Percentiles rank a stretch among this genome's conserved stretches.
These are phyloP conservation scores for Branchellion lobata DNA, from an alignment of 2,888 invertebrate genomes.

Conservation along the genomic window DNA sequence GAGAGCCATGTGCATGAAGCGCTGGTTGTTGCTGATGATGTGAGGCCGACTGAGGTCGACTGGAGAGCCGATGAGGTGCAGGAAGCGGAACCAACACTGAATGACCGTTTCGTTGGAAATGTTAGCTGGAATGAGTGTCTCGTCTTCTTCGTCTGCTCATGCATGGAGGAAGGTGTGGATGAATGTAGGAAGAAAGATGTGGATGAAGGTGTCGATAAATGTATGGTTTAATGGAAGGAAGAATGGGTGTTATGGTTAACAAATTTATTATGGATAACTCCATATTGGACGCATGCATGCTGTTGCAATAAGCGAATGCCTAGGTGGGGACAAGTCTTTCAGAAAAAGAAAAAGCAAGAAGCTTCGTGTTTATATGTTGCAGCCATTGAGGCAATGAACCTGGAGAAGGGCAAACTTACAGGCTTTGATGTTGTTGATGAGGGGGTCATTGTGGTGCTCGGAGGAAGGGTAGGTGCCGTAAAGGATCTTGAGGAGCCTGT, in stretches of 20 bases:
- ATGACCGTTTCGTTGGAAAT: constrained; percentile 84
- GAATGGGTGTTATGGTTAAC: not conserved
- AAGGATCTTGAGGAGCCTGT: constrained; percentile 78
- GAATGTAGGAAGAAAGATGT: too few relatives aligned
- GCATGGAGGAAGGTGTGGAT: too few relatives aligned
- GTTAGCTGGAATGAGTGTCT: constrained; percentile 71
- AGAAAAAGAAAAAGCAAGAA: too few relatives aligned
- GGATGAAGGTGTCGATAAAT: too few relatives aligned
- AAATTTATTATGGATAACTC: not conserved
- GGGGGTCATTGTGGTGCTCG: not conserved
- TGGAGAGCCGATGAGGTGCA: constrained; percentile 91
- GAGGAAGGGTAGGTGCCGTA: constrained; percentile 68
- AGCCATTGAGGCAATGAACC: too few relatives aligned
- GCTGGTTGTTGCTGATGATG: constrained; percentile 75
- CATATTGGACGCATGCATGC: too few relatives aligned
- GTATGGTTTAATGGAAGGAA: constrained; percentile 12
- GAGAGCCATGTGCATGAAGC: constrained; percentile 78
- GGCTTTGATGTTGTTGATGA: not conserved
- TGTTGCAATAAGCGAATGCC: too few relatives aligned
- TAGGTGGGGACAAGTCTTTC: too few relatives aligned
- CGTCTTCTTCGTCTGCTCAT: not conserved
- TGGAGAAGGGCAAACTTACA: too few relatives aligned
- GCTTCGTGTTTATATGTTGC: too few relatives aligned
- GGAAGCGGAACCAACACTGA: constrained; percentile 91
- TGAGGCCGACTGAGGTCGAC: constrained; percentile 71